Conservation (phyloP, 2,113 vertebrate genomes). For the Pelecanoides urinatrix region DNA sequence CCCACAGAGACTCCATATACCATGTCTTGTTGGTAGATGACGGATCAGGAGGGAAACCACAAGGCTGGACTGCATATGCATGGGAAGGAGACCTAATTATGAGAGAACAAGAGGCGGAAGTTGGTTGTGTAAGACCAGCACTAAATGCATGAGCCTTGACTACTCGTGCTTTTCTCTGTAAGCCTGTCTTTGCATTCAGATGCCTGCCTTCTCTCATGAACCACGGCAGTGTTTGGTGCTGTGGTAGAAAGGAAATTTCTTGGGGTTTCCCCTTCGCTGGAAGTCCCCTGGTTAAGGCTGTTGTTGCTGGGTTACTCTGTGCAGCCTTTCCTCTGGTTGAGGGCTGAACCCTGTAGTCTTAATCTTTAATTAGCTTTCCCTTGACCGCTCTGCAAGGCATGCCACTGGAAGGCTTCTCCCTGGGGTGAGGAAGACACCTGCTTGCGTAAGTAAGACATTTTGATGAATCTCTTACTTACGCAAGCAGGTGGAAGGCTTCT, state of each 20-base stretch:
- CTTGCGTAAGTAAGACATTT: conserved; percentile 2
- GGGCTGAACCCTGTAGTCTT: background rate
- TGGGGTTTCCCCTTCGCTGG: background rate
- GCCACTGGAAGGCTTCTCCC: background rate
- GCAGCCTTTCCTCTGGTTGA: background rate
- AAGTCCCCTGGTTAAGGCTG: background rate
- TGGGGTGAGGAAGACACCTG: background rate
- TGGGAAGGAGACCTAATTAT: background rate
- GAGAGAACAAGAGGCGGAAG: background rate
- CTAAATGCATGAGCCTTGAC: background rate
- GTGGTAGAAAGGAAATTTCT: background rate
- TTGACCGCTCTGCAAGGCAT: background rate
- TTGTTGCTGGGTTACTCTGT: background rate
- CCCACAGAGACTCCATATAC: background rate
- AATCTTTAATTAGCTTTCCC: background rate
- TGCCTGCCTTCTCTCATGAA: background rate
- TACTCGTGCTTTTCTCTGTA: background rate
- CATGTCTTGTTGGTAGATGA: background rate
- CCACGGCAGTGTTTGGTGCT: background rate
- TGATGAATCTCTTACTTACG: background rate
- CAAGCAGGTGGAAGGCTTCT: conserved; percentile 23
- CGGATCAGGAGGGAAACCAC: background rate
- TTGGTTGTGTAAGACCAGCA: background rate
- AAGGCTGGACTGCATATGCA: background rate
- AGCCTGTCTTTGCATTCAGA: background rate